Percentiles rank a stretch among this genome's conserved stretches.
These are phyloP conservation scores for Anthopleura xanthogrammica DNA, from an alignment of 92 coral and sea anemone species.

Conservation along the genomic window DNA sequence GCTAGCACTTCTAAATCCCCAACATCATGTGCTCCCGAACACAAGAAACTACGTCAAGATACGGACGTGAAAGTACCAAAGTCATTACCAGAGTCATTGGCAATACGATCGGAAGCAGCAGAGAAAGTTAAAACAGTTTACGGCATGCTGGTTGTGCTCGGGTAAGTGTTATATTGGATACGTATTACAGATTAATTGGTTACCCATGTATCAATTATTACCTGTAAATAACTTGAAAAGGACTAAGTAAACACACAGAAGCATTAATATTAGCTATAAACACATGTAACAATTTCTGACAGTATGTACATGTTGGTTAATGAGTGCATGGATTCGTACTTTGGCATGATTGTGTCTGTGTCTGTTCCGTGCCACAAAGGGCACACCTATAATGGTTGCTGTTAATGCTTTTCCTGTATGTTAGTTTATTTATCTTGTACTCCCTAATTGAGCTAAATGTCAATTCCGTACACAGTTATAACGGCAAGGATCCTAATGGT, in stretches of 20 bases:
- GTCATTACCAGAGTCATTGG: not conserved
- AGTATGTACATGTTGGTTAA: too few relatives aligned
- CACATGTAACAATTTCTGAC: too few relatives aligned
- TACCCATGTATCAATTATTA: not conserved
- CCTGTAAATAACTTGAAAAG: not conserved
- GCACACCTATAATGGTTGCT: too few relatives aligned
- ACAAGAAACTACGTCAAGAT: slow-evolving; percentile 22
- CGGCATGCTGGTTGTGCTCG: slow-evolving; percentile 68
- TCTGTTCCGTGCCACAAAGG: too few relatives aligned
- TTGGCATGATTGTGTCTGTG: too few relatives aligned
- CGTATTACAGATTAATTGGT: not conserved
- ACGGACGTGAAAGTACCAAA: slow-evolving; percentile 14
- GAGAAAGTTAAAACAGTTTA: slow-evolving; percentile 29
- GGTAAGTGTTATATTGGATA: slow-evolving; percentile 37
- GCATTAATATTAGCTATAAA: too few relatives aligned
- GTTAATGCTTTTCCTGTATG: not conserved
- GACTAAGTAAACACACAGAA: not conserved
- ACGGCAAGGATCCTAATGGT: slow-evolving; percentile 73
- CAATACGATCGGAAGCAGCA: not conserved
- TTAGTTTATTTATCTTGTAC: not conserved
- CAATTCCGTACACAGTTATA: slow-evolving; percentile 54
- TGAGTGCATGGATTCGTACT: too few relatives aligned
- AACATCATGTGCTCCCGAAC: slow-evolving; percentile 20
- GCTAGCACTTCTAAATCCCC: not conserved
- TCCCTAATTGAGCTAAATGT: too few relatives aligned